Conservation (phyloP, 2,113 vertebrate species). For the Thunnus maccoyii region DNA sequence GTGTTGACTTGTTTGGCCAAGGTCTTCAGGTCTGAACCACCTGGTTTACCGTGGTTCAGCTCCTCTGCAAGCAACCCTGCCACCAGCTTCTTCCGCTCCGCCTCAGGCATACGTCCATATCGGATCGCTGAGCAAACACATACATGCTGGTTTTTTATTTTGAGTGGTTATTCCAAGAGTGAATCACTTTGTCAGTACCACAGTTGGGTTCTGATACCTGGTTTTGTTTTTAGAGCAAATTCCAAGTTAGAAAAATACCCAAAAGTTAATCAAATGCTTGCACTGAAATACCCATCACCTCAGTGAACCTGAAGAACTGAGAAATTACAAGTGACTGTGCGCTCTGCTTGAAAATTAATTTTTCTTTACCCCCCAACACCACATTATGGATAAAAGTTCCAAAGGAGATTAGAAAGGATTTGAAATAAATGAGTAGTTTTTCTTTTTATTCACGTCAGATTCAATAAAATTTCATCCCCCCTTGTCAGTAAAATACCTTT, state of each 20-base stretch:
- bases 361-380: background rate
- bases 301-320: no score
- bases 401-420: background rate
- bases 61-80: constrained; percentile 90
- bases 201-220: background rate
- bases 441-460: background rate
- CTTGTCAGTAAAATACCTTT: background rate
- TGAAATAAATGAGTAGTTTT: constrained; percentile 9
- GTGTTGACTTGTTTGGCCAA: constrained; percentile 96
- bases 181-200: background rate
- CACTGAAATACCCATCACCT: no score
- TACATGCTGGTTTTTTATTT: constrained; percentile 21
- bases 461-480: background rate
- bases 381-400: background rate
- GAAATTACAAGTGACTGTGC: background rate
- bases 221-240: background rate
- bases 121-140: constrained; percentile 89
- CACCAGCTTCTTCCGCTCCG: constrained; percentile 96
- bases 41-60: constrained; percentile 85
- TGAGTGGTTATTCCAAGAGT: constrained; percentile 3
- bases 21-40: constrained; percentile 92
- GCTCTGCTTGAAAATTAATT: background rate
- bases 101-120: constrained; percentile 97
- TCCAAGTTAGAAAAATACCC: background rate
- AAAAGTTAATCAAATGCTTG: no score